Percentiles rank a stretch among this genome's conserved stretches.
Conservation (phyloP, 2,888 invertebrate genomes). For the Drosophila antonietae region DNA sequence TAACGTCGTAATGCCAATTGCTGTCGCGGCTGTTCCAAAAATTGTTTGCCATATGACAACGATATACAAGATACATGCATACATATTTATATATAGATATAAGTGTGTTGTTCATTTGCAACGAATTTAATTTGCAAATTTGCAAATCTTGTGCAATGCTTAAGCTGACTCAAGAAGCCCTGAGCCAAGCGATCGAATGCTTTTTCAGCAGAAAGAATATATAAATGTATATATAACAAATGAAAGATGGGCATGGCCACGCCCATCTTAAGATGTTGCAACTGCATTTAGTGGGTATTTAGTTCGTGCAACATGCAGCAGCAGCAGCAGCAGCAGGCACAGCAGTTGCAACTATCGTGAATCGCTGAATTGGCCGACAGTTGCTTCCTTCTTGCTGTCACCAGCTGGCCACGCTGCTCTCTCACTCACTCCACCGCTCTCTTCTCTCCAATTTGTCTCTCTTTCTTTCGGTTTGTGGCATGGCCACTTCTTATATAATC, state of each 20-base stretch:
- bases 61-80: conserved; percentile 30
- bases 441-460: conserved; percentile 10
- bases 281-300: conserved; percentile 71
- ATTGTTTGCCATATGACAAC: conserved; percentile 59
- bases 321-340: conserved; percentile 11
- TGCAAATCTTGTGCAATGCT: conserved; percentile 74
- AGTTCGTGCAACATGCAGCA: conserved; percentile 70
- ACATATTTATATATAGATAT: background rate
- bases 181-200: conserved; percentile 50
- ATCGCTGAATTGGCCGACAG: conserved; percentile 46
- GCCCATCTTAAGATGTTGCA: conserved; percentile 36
- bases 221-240: background rate
- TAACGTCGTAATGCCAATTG: conserved; percentile 71
- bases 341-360: conserved; percentile 27
- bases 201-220: conserved; percentile 57
- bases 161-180: conserved; percentile 61
- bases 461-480: conserved; percentile 68
- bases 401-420: conserved; percentile 34
- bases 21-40: conserved; percentile 57
- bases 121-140: conserved; percentile 62
- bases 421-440: conserved; percentile 19
- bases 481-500: conserved; percentile 80
- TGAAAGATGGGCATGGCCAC: conserved; percentile 17
- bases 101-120: conserved; percentile 19
- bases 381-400: conserved; percentile 72